These are phyloP conservation scores for Trilocha varians DNA, from an alignment of 2,888 invertebrate species.

Conservation along the genomic window DNA sequence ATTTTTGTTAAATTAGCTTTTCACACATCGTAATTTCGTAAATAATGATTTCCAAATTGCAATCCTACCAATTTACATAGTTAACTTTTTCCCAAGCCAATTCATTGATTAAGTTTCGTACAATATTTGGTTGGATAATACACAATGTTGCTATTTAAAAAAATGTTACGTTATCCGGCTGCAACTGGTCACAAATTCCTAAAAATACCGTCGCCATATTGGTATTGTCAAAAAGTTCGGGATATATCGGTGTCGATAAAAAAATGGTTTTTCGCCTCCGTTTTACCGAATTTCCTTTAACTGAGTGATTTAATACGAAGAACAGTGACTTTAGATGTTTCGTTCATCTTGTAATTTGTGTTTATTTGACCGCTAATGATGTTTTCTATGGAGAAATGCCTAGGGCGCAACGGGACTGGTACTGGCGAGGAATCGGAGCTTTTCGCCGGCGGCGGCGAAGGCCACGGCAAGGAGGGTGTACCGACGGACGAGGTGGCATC, in stretches of 20 bases:
- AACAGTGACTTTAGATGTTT: conserved; percentile 64
- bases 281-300: conserved; percentile 42
- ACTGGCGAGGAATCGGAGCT: conserved; percentile 42
- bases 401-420: conserved; percentile 47
- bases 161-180: conserved; percentile 39
- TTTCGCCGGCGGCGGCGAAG: conserved; percentile 44
- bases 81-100: too few relatives aligned
- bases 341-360: conserved; percentile 51
- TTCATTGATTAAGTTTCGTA: too few relatives aligned
- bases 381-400: conserved; percentile 67
- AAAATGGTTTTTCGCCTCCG: conserved; percentile 64
- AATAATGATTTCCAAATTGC: too few relatives aligned
- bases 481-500: conserved; percentile 56
- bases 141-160: conserved; percentile 37
- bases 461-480: conserved; percentile 39
- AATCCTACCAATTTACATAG: too few relatives aligned
- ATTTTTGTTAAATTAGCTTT: too few relatives aligned
- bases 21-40: too few relatives aligned
- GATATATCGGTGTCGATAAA: conserved; percentile 56
- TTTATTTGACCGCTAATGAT: conserved; percentile 60
- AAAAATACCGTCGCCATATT: conserved; percentile 74
- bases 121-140: background rate
- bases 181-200: conserved; percentile 65
- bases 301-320: conserved; percentile 49
- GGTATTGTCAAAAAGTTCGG: conserved; percentile 72